phyloP scores from a whole-genome alignment of 2,888 invertebrate species.

The Itoplectis maculator region DNA sequence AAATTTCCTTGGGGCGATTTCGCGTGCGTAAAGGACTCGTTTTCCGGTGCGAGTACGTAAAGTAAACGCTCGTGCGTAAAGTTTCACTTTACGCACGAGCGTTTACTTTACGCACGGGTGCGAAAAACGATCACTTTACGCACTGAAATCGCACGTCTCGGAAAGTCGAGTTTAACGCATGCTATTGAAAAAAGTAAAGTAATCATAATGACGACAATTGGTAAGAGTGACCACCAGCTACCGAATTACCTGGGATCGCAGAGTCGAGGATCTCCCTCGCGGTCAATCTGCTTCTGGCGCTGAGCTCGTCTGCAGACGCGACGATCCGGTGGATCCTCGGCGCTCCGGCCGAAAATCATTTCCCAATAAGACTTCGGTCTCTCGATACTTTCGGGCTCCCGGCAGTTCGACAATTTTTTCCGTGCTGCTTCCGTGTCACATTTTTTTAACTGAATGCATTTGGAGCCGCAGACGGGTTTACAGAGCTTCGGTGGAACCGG shows the following conservation, averaged over 20 bases:
- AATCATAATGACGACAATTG: too few relatives aligned
- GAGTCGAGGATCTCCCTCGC: slow-evolving; percentile 67
- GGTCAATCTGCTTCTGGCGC: slow-evolving; percentile 58
- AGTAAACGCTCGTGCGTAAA: too few relatives aligned
- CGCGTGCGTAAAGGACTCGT: too few relatives aligned
- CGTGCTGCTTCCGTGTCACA: slow-evolving; percentile 50
- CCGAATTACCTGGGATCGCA: slow-evolving; percentile 71
- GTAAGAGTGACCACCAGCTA: too few relatives aligned
- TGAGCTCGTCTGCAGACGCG: slow-evolving; percentile 24
- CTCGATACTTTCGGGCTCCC: slow-evolving; percentile 29
- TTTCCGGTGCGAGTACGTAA: too few relatives aligned
- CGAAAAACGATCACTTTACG: too few relatives aligned
- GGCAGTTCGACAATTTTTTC: slow-evolving; percentile 56
- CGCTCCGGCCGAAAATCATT: slow-evolving; percentile 26
- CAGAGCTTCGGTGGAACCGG: slow-evolving; percentile 47
- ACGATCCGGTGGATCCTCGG: slow-evolving; percentile 38
- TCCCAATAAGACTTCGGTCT: slow-evolving; percentile 57
- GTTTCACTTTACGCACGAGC: too few relatives aligned
- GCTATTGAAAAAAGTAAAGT: too few relatives aligned
- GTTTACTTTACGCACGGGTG: too few relatives aligned
- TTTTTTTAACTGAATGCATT: slow-evolving; percentile 46
- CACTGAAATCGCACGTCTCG: too few relatives aligned
- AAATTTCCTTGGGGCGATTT: too few relatives aligned
- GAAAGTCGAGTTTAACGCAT: too few relatives aligned
- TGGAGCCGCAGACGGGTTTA: slow-evolving; percentile 60